Base-by-base conservation (phyloP, 2,113 vertebrate genomes). In the Vicugna pacos region DNA sequence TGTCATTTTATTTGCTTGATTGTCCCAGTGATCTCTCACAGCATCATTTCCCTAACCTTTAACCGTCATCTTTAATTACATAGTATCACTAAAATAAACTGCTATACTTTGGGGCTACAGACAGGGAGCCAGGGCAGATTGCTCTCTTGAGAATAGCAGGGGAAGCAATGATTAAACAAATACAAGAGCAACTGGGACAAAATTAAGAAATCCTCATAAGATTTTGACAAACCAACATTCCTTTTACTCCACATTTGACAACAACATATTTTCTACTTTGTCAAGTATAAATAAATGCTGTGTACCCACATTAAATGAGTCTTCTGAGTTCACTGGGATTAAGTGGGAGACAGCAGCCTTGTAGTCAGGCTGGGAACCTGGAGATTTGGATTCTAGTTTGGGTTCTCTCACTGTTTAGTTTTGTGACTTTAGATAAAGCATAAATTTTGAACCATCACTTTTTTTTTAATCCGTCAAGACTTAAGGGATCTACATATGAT, bases 1-100 rank as follows among this genome's bases (percentile, higher is more conserved):
- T 65, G 77, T 79, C 20, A 84, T 87, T 3, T 42, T 92, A 13
- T 70, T 89, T 91, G 86, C 32, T 76, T 62, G 13, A 83, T 67
- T 80, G 38, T 8, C 30, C 32, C 12, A 46, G 8, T 70, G 50
- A 75, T 92, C 30, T 80, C 73, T 65, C 52, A 52, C 0, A 69
- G 19, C 14, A 91, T 62, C 12, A 32, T 72, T 93, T 69, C 8
- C 4, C 26, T 83, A 76, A 89, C 86, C 15, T 83, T 38, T 81
- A 85, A 32, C 54, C 94, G 56, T 94, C 17, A 1, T 50, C 28
- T 62, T 94, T 93, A 77, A 80, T 65, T 91, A 62, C 52, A 48
- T 38, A 54, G 16, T 76, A 76, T 93, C 22, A 6, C 19, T 96
- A 92, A 95, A 77, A 79, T 95, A 93, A 93, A 86, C 32, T 67